phyloP scores from a whole-genome alignment of 2,113 vertebrate species.

The Natator depressus region DNA sequence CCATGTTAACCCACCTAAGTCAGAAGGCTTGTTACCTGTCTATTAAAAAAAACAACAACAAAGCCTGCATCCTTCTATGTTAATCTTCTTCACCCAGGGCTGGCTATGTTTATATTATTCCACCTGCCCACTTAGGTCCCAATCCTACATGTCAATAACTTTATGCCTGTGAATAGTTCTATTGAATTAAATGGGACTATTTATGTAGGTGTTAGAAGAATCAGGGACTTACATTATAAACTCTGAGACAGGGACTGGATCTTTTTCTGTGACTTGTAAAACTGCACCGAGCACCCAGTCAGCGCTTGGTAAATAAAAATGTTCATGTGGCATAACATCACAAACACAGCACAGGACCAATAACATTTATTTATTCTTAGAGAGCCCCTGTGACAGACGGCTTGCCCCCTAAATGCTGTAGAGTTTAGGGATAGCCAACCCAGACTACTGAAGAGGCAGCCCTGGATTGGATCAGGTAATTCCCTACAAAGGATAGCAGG shows the following conservation, averaged over 20 bases:
- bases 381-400: neutral
- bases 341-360: neutral
- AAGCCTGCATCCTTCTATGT: neutral
- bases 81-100: neutral
- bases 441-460: neutral
- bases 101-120: neutral
- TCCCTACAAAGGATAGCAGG: too few relatives aligned
- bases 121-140: neutral
- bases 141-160: neutral
- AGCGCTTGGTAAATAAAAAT: neutral
- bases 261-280: accelerated
- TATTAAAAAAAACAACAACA: neutral
- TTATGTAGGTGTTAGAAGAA: neutral
- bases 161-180: neutral
- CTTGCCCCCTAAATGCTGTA: neutral
- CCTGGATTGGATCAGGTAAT: neutral
- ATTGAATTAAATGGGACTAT: neutral
- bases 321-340: neutral
- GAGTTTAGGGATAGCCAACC: neutral
- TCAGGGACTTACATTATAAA: neutral
- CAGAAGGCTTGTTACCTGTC: neutral
- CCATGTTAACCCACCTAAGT: neutral
- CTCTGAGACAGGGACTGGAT: neutral
- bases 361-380: neutral
- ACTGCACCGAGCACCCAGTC: neutral